Conservation (phyloP, 2,113 vertebrate species). For the Jacana jacana region DNA sequence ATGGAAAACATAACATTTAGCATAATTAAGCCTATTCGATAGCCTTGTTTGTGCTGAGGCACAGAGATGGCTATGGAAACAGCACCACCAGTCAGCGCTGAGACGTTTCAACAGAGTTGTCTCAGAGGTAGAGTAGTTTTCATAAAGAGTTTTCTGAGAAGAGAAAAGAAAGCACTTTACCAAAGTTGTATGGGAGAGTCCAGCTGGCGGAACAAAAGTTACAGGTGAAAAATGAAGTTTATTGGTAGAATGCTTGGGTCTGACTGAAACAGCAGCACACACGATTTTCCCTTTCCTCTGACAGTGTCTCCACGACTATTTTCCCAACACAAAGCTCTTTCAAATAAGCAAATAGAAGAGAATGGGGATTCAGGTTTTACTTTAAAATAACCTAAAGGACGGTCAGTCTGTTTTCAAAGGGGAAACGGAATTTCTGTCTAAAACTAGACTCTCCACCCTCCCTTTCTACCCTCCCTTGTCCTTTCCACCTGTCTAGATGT, state of each 20-base stretch:
- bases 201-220: background rate
- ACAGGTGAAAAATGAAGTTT: conserved; percentile 22
- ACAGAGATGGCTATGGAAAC: background rate
- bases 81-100: background rate
- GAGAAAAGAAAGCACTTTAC: background rate
- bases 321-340: background rate
- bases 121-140: background rate
- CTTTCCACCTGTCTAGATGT: conserved; percentile 65
- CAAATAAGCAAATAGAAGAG: background rate
- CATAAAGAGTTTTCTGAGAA: background rate
- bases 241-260: background rate
- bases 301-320: background rate
- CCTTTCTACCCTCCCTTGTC: conserved; percentile 30
- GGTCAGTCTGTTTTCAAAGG: conserved; percentile 10
- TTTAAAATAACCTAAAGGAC: background rate
- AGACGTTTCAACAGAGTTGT: background rate
- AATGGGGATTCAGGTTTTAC: background rate
- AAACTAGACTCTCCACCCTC: conserved; percentile 7
- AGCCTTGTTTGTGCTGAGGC: background rate
- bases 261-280: background rate
- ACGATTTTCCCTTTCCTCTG: background rate
- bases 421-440: conserved; percentile 19
- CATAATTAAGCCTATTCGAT: background rate
- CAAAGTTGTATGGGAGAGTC: background rate
- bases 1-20: background rate